phyloP scores from a whole-genome alignment of 2,888 invertebrate species.

The Leptogaster cylindrica region DNA sequence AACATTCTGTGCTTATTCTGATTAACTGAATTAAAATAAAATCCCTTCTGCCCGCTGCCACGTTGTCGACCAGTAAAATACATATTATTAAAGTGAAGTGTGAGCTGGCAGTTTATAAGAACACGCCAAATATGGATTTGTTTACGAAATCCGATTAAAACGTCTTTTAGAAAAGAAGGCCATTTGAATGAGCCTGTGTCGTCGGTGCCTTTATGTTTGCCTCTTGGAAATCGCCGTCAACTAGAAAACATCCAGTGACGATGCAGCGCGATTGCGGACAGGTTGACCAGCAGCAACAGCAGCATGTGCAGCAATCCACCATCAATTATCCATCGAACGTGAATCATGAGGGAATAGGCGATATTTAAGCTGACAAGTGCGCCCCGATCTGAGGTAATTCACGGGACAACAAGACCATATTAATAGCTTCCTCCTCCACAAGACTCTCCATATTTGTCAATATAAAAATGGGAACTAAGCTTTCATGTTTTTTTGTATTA shows the following conservation, averaged over 20 bases:
- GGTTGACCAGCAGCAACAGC: background rate
- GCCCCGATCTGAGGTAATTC: background rate
- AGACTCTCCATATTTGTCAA: slow-evolving; percentile 30
- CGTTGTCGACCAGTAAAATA: background rate
- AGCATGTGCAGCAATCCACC: slow-evolving; percentile 1
- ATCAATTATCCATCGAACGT: slow-evolving; percentile 20
- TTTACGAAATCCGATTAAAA: slow-evolving; percentile 42
- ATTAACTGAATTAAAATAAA: background rate
- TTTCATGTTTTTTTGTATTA: background rate
- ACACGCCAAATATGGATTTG: slow-evolving; percentile 34
- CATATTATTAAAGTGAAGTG: background rate
- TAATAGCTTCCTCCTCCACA: slow-evolving; percentile 26
- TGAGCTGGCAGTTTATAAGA: background rate
- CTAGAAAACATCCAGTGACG: background rate
- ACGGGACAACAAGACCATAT: background rate
- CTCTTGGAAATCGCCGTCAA: background rate
- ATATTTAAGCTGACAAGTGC: slow-evolving; percentile 20
- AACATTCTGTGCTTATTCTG: slow-evolving; percentile 5
- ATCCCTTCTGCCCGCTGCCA: background rate
- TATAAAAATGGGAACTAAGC: slow-evolving; percentile 8
- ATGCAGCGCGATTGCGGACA: background rate
- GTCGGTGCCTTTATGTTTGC: slow-evolving; percentile 5
- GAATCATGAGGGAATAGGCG: background rate
- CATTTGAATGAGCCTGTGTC: slow-evolving; percentile 12
- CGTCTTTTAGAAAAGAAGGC: slow-evolving; percentile 29